Conservation (phyloP, 2,888 invertebrate genomes). For the Nowickia ferox region DNA sequence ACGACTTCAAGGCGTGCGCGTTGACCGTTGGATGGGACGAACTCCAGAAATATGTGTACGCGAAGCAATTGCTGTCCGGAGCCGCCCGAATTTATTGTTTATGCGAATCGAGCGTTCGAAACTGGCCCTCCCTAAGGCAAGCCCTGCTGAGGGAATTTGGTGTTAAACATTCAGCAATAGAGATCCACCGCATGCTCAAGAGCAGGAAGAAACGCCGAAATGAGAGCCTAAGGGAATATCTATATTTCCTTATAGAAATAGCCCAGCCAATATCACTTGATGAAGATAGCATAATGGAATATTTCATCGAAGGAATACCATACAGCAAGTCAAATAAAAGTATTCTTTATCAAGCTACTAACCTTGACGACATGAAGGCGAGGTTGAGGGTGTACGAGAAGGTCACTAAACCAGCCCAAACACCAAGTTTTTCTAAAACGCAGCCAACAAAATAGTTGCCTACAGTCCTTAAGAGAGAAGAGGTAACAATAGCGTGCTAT, state of each 20-base stretch:
- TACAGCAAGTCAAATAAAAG: conserved; percentile 39
- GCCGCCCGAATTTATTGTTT: conserved; percentile 63
- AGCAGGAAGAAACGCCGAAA: too few species aligned
- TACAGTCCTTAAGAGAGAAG: neutral
- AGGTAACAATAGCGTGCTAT: neutral
- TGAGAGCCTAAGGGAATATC: neutral
- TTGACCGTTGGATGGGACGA: conserved; percentile 52
- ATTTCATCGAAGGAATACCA: conserved; percentile 57
- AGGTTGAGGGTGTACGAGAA: conserved; percentile 49
- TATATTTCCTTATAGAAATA: neutral
- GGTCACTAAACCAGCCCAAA: neutral
- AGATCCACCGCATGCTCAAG: conserved; percentile 57
- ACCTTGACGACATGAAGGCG: conserved; percentile 38
- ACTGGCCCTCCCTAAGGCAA: conserved; percentile 41
- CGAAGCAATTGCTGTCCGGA: conserved; percentile 53
- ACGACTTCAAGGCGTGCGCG: conserved; percentile 48
- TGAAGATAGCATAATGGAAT: too few species aligned
- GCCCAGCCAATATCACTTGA: neutral
- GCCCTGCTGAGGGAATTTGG: conserved; percentile 61
- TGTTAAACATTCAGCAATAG: conserved; percentile 26
- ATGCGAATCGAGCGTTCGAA: conserved; percentile 25
- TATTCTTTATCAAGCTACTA: conserved; percentile 33
- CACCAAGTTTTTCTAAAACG: neutral
- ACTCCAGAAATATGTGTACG: conserved; percentile 62
- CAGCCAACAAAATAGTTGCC: neutral